Conservation (phyloP, 2,113 vertebrate species). For the Poeciliopsis prolifica region DNA sequence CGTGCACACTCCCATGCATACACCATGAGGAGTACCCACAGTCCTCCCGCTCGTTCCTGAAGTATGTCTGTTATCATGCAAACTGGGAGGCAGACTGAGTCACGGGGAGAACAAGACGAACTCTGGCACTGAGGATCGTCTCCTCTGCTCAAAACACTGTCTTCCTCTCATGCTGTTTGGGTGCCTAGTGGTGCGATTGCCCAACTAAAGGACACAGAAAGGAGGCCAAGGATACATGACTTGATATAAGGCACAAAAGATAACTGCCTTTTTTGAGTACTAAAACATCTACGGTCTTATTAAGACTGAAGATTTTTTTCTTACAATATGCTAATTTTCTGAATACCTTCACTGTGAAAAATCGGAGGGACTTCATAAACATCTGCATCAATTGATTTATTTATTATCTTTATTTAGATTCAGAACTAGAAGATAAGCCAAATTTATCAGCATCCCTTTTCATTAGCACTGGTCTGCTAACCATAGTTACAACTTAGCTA, state of each 20-base stretch:
- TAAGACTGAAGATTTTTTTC: neutral
- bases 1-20: slow-evolving; percentile 12
- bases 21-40: neutral
- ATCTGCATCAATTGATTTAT: neutral
- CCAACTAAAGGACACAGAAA: slow-evolving; percentile 48
- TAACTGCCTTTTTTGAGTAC: neutral
- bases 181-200: slow-evolving; percentile 52
- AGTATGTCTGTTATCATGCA: slow-evolving; percentile 58
- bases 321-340: too few species aligned
- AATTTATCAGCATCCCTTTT: neutral
- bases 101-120: slow-evolving; percentile 65
- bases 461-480: neutral
- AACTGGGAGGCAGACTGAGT: slow-evolving; percentile 59
- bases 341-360: neutral
- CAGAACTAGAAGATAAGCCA: neutral
- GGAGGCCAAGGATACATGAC: slow-evolving; percentile 49
- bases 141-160: slow-evolving; percentile 51
- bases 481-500: neutral
- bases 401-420: neutral
- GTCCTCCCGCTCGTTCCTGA: slow-evolving; percentile 14
- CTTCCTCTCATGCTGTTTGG: slow-evolving; percentile 62
- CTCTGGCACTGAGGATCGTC: slow-evolving; percentile 56
- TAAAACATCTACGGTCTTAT: neutral
- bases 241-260: neutral
- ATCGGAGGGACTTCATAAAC: neutral